A percentile compares a stretch with the other conserved stretches of the same genome.
phyloP scores from a whole-genome alignment of 2,113 vertebrate species.

The Callorhinus ursinus region DNA sequence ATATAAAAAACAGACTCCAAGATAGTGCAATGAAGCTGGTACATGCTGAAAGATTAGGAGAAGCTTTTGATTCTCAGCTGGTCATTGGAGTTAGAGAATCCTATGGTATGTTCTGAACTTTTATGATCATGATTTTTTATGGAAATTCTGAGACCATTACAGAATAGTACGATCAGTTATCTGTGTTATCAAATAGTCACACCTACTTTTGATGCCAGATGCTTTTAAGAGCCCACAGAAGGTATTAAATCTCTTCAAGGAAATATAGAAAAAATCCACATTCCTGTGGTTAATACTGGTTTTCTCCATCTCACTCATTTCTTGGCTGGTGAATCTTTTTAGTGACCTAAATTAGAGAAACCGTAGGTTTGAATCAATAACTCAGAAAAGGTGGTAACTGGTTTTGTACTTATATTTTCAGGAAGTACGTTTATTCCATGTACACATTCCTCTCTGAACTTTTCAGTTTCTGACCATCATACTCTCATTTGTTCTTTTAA shows the following conservation, averaged over 20 bases:
- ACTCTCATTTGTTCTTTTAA: not conserved
- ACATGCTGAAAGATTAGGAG: constrained; percentile 96
- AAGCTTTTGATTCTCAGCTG: constrained; percentile 99
- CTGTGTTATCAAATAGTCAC: not conserved
- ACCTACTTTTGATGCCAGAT: not conserved
- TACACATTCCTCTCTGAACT: not conserved
- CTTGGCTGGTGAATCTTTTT: constrained; percentile 20
- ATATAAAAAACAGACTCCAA: constrained; percentile 98
- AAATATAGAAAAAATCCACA: not conserved
- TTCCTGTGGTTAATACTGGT: constrained; percentile 27
- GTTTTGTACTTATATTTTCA: constrained; percentile 3
- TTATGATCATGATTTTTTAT: not conserved
- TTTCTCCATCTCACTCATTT: constrained; percentile 42
- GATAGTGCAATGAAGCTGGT: constrained; percentile 99
- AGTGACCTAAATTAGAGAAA: constrained; percentile 15
- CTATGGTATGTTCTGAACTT: constrained; percentile 90
- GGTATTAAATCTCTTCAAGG: constrained; percentile 10
- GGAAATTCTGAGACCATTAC: not conserved
- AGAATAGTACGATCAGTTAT: not conserved
- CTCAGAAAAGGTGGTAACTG: not conserved
- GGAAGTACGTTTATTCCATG: constrained; percentile 2
- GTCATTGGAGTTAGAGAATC: constrained; percentile 99
- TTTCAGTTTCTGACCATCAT: not conserved
- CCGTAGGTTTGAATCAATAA: not conserved
- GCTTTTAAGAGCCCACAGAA: constrained; percentile 1